Evolutionary conservation across 2,797 vertebrate genomes (phyloP).

Genomic region (Melanitta fusca): DNA sequence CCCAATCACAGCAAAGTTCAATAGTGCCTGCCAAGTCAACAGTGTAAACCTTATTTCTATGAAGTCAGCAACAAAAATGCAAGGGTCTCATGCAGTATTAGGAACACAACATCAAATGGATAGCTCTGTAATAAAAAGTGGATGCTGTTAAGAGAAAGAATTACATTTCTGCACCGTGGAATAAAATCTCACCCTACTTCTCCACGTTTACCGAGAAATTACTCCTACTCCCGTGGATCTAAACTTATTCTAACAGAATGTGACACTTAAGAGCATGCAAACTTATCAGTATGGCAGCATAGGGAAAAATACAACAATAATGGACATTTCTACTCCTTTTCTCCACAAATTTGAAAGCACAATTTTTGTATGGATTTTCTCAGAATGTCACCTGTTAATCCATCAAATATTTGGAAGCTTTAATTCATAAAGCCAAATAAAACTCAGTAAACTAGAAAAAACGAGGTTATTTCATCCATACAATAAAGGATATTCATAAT

Average conservation of each 20-base stretch:
- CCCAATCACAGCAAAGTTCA: neutral
- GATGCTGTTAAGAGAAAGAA: conserved; percentile 25
- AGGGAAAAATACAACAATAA: neutral
- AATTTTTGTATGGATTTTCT: neutral
- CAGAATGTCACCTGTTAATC: neutral
- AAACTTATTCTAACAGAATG: neutral
- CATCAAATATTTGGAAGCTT: neutral
- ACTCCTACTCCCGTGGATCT: neutral
- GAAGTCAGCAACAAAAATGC: neutral
- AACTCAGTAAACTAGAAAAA: neutral
- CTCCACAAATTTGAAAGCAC: neutral
- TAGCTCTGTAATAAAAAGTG: conserved; percentile 67
- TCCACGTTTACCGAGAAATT: neutral
- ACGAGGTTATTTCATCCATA: neutral
- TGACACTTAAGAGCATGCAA: neutral
- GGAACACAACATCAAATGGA: neutral
- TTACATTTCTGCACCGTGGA: neutral
- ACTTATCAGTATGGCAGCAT: accelerated
- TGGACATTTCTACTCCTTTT: neutral
- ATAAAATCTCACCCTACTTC: neutral
- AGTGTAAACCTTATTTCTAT: neutral
- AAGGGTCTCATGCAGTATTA: neutral
- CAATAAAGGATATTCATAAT: neutral
- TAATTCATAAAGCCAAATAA: neutral
- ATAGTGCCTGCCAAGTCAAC: neutral